Conservation (phyloP, 92 coral and sea anemone species). For the Parazoanthus darwini region DNA sequence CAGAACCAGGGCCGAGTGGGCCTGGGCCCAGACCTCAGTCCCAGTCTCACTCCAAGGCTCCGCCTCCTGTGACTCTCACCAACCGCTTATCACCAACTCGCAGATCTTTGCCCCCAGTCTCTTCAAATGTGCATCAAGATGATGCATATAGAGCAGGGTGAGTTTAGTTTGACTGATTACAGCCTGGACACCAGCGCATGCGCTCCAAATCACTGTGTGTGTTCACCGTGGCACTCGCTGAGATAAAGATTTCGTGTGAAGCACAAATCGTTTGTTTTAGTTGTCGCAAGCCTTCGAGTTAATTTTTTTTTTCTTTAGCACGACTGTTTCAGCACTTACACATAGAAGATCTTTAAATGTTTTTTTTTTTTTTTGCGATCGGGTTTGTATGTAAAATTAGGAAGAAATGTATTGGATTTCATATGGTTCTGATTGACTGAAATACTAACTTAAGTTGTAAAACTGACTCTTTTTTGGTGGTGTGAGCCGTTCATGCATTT, state of each 20-base stretch:
- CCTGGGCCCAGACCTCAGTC: conserved; percentile 67
- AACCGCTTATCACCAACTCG: conserved; percentile 95
- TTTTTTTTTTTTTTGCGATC: too few species aligned
- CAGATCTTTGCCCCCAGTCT: conserved; percentile 95
- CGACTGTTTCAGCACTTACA: neutral
- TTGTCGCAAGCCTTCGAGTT: neutral
- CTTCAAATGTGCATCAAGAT: conserved; percentile 84
- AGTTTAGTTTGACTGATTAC: conserved; percentile 44
- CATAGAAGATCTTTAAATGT: neutral
- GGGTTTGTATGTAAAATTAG: neutral
- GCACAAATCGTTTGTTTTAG: neutral
- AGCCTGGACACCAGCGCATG: neutral
- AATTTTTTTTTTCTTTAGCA: too few species aligned
- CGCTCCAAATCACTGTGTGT: neutral
- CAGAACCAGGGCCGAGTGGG: conserved; percentile 88
- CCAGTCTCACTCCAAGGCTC: conserved; percentile 66
- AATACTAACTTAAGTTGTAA: neutral
- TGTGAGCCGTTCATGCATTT: neutral
- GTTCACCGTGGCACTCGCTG: neutral
- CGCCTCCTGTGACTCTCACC: conserved; percentile 70
- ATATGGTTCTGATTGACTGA: too few species aligned
- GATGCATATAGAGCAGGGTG: conserved; percentile 98
- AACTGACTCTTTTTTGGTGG: too few species aligned
- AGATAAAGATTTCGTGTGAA: neutral
- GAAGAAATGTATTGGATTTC: neutral